Conservation (phyloP, 2,797 vertebrate species). For the Fundulus diaphanus region DNA sequence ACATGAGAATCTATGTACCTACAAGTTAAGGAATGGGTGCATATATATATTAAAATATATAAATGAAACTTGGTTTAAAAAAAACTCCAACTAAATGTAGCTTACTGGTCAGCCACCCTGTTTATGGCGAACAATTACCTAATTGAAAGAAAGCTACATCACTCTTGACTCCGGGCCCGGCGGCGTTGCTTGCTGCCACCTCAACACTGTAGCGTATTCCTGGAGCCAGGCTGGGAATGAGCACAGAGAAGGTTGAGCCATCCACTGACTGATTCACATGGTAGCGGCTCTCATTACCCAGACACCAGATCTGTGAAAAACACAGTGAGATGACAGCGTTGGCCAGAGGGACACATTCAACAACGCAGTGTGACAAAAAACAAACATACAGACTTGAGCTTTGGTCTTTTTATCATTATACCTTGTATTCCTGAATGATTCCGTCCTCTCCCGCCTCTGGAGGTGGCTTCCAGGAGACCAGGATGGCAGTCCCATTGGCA, state of each 20-base stretch:
- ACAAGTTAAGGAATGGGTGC: neutral
- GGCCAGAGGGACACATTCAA: constrained; percentile 32
- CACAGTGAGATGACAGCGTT: constrained; percentile 31
- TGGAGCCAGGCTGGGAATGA: constrained; percentile 89
- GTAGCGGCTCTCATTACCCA: constrained; percentile 95
- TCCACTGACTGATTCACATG: constrained; percentile 96
- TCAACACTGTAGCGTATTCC: constrained; percentile 94
- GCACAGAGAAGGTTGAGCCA: constrained; percentile 88
- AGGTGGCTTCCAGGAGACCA: constrained; percentile 94
- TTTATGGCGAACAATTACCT: constrained; percentile 79
- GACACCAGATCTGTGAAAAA: constrained; percentile 91
- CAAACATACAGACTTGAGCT: constrained; percentile 17
- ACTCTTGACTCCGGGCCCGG: constrained; percentile 91
- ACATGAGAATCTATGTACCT: neutral
- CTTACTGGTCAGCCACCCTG: neutral
- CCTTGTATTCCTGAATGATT: constrained; percentile 97
- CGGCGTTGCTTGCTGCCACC: constrained; percentile 92
- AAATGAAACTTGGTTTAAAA: neutral
- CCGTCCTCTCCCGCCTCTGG: constrained; percentile 88
- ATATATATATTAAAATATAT: neutral
- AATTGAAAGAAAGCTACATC: constrained; percentile 93
- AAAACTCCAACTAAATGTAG: neutral
- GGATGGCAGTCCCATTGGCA: constrained; percentile 90
- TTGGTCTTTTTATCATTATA: constrained; percentile 64
- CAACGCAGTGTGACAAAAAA: constrained; percentile 33